Evolutionary conservation across 2,888 invertebrate species (phyloP), one percentile per base, ranked within the genome.

Genomic region (Mimumesa dahlbomi): DNA sequence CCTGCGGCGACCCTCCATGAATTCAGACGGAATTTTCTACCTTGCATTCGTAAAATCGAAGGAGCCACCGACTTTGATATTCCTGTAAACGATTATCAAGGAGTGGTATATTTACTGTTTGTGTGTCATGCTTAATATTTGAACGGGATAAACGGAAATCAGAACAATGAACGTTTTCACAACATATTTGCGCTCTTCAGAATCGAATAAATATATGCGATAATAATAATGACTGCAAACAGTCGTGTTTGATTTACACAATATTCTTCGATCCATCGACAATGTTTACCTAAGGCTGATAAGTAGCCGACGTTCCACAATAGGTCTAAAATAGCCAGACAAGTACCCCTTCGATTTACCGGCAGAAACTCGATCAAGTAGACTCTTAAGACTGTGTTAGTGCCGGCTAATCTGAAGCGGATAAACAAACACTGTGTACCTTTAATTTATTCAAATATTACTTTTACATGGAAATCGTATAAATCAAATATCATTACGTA

Each of bases 351-450:
- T 62, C 73, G 87, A 22, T 83, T 82, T 31, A 82, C 81, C 1
- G 90, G 90, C 31, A 91, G 63, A 46, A 88, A 86, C 82, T 91
- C 91, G 21, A 89, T 85, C 48, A 91, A 68, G 58, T 90, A 87
- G 9, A 91, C 85, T 81, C 88, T 89, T 18, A 88, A 70, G 1
- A 83, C 78, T 6, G 79, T 81, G 53, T 82, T 82, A 75, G 86
- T 90, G 9, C 87, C 85, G 50, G 89, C 88, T 63, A 90, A 62
- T 56, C 91, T 91, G 67, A 36, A 83, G 57, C 54, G 18, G 45
- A 18, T 36, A 9, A 31, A 45, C 16, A 42, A n/a, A n/a, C n/a
- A n/a, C n/a, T n/a, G n/a, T n/a, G n/a, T n/a, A n/a, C n/a, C n/a
- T n/a, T n/a, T n/a, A n/a, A n/a, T n/a, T n/a, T n/a, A n/a, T n/a